Evolutionary conservation across 2,113 vertebrate species (phyloP).

Genomic region (Toxotes jaculatrix): DNA sequence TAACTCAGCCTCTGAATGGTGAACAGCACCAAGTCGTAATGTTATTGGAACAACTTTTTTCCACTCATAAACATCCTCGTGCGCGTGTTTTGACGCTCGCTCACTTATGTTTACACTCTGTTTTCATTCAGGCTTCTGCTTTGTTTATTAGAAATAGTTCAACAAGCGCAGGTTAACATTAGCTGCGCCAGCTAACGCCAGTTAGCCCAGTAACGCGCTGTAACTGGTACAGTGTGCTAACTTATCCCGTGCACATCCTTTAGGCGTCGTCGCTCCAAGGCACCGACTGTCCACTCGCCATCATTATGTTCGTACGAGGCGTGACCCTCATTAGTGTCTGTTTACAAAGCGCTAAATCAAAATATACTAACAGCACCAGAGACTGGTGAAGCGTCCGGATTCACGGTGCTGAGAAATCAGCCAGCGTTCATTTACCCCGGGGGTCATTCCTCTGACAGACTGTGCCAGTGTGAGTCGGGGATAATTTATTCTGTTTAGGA

Average conservation of each 20-base stretch:
- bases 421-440: too few relatives aligned
- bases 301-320: neutral
- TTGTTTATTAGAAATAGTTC: neutral
- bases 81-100: neutral
- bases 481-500: too few relatives aligned
- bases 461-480: too few relatives aligned
- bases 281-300: neutral
- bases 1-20: neutral
- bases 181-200: neutral
- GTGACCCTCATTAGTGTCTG: neutral
- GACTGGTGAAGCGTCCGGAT: neutral
- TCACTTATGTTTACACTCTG: neutral
- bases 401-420: neutral
- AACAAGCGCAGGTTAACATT: neutral
- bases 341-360: neutral
- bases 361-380: neutral
- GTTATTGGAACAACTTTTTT: neutral
- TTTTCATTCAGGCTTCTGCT: neutral
- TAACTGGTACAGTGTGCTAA: slow-evolving; percentile 2
- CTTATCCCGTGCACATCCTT: neutral
- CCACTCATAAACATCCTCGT: neutral
- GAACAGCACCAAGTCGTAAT: neutral
- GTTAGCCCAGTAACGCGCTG: neutral
- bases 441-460: neutral
- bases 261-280: neutral